Evolutionary conservation across 2,888 invertebrate genomes (phyloP).

Genomic region (Quadriops clusia): DNA sequence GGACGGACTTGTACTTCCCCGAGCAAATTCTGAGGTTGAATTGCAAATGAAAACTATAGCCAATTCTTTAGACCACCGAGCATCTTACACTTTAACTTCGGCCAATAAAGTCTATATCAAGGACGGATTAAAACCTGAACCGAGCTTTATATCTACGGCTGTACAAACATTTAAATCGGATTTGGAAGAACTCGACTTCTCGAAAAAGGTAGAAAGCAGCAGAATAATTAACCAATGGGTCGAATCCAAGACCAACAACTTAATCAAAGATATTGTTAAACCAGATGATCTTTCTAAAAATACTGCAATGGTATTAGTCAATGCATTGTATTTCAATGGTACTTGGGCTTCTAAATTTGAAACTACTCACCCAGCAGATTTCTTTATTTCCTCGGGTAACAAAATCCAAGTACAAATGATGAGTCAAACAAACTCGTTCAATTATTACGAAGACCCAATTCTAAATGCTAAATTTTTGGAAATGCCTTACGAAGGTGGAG

Average conservation of each 20-base stretch:
- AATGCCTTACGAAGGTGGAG: constrained; percentile 21
- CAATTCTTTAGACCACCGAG: too few relatives aligned
- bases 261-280: constrained; percentile 25
- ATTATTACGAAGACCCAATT: constrained; percentile 23
- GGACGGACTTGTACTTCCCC: constrained; percentile 14
- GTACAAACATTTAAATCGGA: too few relatives aligned
- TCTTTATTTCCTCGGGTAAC: constrained; percentile 19
- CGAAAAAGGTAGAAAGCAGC: constrained; percentile 18
- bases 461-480: constrained; percentile 26
- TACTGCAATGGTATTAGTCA: constrained; percentile 27
- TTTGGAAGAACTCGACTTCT: too few relatives aligned
- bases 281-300: constrained; percentile 17
- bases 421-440: constrained; percentile 19
- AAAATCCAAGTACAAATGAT: constrained; percentile 25
- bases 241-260: constrained; percentile 27
- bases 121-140: too few relatives aligned
- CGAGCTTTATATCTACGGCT: too few relatives aligned
- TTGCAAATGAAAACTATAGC: too few relatives aligned
- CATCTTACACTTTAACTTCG: constrained; percentile 19
- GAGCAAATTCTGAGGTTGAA: too few relatives aligned
- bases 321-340: constrained; percentile 30
- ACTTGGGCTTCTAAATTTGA: constrained; percentile 23
- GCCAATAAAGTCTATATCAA: constrained; percentile 51
- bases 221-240: constrained; percentile 31
- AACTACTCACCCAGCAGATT: constrained; percentile 19